Evolutionary conservation across 2,113 vertebrate species (phyloP).

Genomic region (Speoplatyrhinus poulsoni): DNA sequence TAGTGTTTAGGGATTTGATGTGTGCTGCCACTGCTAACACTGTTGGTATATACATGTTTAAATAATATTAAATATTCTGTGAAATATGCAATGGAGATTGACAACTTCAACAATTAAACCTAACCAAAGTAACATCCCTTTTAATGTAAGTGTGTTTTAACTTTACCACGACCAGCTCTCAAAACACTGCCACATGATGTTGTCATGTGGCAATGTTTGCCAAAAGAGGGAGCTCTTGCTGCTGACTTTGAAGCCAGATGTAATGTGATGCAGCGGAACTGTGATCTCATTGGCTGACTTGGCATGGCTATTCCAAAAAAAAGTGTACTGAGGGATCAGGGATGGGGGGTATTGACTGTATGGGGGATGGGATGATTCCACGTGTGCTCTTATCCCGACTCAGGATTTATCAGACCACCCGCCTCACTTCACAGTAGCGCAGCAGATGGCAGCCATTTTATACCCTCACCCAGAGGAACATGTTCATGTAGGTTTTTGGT

Average conservation of each 20-base stretch:
- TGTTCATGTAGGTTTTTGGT: background rate
- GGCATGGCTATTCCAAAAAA: conserved; percentile 32
- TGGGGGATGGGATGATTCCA: conserved; percentile 38
- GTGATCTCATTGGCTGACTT: conserved; percentile 60
- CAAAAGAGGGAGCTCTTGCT: conserved; percentile 58
- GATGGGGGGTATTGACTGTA: background rate
- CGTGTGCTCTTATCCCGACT: conserved; percentile 1
- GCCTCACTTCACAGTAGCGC: background rate
- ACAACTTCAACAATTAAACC: too few species aligned
- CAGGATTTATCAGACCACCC: conserved; percentile 2
- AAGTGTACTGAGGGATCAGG: conserved; percentile 9
- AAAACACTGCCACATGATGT: background rate
- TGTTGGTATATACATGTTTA: too few species aligned
- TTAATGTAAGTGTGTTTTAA: background rate
- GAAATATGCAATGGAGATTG: background rate
- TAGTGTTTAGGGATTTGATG: too few species aligned
- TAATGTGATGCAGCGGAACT: conserved; percentile 62
- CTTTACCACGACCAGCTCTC: background rate
- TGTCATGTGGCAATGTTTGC: conserved; percentile 1
- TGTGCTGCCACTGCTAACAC: background rate
- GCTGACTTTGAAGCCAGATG: conserved; percentile 28
- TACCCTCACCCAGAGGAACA: background rate
- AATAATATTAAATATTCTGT: background rate
- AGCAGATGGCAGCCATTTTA: background rate
- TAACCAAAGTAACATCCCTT: too few species aligned